Evolutionary conservation across 1,140 invertebrate genomes (phyloP).

Genomic region (Ceratina calcarata): DNA sequence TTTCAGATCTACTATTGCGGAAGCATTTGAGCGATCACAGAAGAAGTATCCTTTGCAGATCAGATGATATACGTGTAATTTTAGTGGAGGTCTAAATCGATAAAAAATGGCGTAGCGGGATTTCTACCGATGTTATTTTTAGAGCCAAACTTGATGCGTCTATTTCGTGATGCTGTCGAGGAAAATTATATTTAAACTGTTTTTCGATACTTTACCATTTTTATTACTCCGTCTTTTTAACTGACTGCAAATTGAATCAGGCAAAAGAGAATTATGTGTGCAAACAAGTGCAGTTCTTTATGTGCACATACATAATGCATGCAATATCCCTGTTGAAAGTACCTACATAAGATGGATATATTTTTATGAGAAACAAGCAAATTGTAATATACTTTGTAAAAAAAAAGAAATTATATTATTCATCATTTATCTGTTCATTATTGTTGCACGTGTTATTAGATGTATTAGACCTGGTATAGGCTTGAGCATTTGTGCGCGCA

Average conservation of each 20-base stretch:
- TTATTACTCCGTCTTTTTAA: background rate
- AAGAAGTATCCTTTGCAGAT: conserved; percentile 78
- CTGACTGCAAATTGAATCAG: background rate
- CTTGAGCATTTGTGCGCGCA: too few relatives aligned
- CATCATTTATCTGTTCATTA: background rate
- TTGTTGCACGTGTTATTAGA: background rate
- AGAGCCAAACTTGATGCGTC: background rate
- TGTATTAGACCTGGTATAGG: too few relatives aligned
- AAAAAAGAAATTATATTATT: conserved; percentile 18
- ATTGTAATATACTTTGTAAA: conserved; percentile 38
- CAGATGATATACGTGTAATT: conserved; percentile 66
- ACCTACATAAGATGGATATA: background rate
- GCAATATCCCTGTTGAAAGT: background rate
- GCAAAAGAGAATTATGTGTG: background rate
- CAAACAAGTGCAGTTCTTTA: background rate
- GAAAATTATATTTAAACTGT: background rate
- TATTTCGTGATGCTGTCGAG: background rate
- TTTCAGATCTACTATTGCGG: conserved; percentile 78
- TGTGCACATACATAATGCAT: background rate
- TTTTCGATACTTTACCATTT: conserved; percentile 11
- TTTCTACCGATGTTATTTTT: background rate
- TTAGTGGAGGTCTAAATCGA: background rate
- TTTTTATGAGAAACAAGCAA: background rate
- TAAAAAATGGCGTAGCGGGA: background rate
- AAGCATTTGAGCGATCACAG: conserved; percentile 80